Evolutionary conservation across 2,888 invertebrate species (phyloP), one percentile per base, ranked within the genome.

Genomic region (Pollenia griseotomentosa): DNA sequence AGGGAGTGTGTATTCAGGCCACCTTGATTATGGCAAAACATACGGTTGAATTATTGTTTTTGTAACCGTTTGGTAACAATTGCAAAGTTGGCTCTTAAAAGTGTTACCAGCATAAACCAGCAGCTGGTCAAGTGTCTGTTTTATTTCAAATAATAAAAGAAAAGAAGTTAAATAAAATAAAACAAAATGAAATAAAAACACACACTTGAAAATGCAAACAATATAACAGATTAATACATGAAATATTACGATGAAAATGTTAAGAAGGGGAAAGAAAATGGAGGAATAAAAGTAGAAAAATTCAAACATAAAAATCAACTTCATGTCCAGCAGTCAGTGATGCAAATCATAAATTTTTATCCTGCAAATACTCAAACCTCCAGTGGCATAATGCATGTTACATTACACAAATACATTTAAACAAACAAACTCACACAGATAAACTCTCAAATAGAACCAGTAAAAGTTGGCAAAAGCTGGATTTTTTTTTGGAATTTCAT

Each of bases 101-200:
- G 79, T 80, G 83, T 83, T 83, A 74, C 82, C 86, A 86, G 86
- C 83, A 83, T 75, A 83, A 71, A 83, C 68, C 83, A 65, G 83
- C 89, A 88, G 88, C 88, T 89, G 89, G 88, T 87, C 89, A 88
- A 88, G 88, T 88, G 85, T 88, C 86, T 88, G 88, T 86, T 88
- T 88, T 79, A 87, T 85, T 77, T 86, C 88, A 85, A 79, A 79
- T 70, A 81, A 77, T 23, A 23, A 2, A 23, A 23, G 23, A 83
- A 78, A 80, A 70, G 61, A 53, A 14, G 16, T 61, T 59, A 81
- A 87, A 85, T 77, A 75, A 85, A 65, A 85, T 68, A 63, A 78
- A 63, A 84, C 48, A 44, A 55, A 59, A 42, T 19, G 11, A 40
- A 48, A 74, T 23, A 51, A 53, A 48, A 55, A 79, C 63, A 77